Evolutionary conservation across 2,797 vertebrate species (phyloP), one percentile per base, ranked within the genome.

Genomic region (Prionace glauca): DNA sequence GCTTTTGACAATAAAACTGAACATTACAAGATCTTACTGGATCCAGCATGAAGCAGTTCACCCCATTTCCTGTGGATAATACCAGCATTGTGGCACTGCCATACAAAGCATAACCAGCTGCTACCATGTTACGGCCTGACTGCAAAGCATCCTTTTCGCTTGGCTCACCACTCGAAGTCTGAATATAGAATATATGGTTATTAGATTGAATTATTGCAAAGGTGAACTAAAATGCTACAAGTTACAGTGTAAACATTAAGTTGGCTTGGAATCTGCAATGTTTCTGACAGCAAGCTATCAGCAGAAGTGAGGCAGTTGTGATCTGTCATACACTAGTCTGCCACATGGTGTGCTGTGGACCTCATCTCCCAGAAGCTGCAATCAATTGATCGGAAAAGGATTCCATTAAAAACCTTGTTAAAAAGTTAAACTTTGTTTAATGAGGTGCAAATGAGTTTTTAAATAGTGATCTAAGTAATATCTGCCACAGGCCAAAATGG

Each of bases 31-130:
- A 50, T 56, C 98, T 98, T 97, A 99, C 99, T 2, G 99, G 99
- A 96, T 99, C 99, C 16, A 99, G 97, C 99, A 99, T 99, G 97
- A 99, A 99, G 97, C 99, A 98, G 97, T 99, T 99, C 97, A 99
- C 99, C 1, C 99, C 99, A 87, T 98, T 97, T 0, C 98, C 98
- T 0, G 98, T 98, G 96, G 98, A 99, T 0, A 99, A 97, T 32
- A 99, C 99, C 96, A 99, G 96, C 99, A 99, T 99, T 86, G 99
- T 99, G 96, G 99, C 99, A 69, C 99, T 99, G 95, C 99, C 99
- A 0, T 99, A 99, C 79, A 99, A 97, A 0, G 99, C 99, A 0
- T 99, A 99, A 62, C 99, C 99, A 3, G 99, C 99, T 0, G 99
- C 99, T 45, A 99, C 98, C 0, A 99, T 97, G 96, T 98, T 98